A percentile compares a stretch with the other conserved stretches of the same genome.
These are phyloP conservation scores for Ctenopoma kingsleyae DNA, from an alignment of 2,797 vertebrate species.

Conservation along the genomic window DNA sequence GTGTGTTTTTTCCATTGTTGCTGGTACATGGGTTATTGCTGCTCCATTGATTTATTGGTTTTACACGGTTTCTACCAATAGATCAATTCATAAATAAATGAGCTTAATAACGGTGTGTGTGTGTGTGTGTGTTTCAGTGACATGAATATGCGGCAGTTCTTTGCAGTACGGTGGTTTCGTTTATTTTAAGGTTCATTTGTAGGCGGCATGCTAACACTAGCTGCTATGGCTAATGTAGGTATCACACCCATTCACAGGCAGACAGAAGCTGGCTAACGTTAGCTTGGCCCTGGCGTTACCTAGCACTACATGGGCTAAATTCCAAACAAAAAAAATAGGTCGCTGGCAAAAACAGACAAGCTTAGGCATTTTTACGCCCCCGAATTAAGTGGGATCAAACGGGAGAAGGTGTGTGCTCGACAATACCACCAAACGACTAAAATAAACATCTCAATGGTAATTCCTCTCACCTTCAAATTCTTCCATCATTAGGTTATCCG, in stretches of 20 bases:
- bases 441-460: neutral
- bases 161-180: neutral
- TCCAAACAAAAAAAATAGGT: conserved; percentile 56
- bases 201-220: conserved; percentile 46
- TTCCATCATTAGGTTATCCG: conserved; percentile 63
- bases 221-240: conserved; percentile 28
- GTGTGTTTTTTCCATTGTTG: neutral
- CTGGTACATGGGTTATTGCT: too few relatives aligned
- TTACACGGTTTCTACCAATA: neutral
- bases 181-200: neutral
- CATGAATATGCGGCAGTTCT: neutral
- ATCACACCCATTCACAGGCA: conserved; percentile 53
- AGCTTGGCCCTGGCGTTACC: conserved; percentile 52
- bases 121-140: fast-evolving
- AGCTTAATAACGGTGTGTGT: neutral
- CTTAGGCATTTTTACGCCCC: neutral
- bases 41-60: neutral
- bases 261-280: conserved; percentile 38
- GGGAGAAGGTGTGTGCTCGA: fast-evolving
- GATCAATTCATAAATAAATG: too few relatives aligned
- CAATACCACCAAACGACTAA: neutral
- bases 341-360: neutral
- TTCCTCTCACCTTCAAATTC: conserved; percentile 76
- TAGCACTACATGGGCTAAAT: conserved; percentile 64
- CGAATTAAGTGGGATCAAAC: fast-evolving